These are phyloP conservation scores for Athripsodes cinereus DNA, from an alignment of 2,888 invertebrate genomes.

Conservation along the genomic window DNA sequence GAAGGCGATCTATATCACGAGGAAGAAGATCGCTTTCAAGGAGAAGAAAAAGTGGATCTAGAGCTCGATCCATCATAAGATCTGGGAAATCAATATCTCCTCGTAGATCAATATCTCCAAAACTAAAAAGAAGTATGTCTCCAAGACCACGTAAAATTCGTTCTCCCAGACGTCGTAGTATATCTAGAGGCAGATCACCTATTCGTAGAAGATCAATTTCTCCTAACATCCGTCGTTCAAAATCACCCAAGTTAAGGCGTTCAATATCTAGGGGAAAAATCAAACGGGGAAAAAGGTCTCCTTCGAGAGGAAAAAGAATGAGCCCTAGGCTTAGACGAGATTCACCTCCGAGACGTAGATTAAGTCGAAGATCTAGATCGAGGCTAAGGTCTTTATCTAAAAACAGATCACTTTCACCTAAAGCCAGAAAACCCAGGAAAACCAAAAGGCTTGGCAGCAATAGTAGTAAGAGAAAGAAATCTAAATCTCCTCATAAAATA, in stretches of 20 bases:
- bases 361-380: slow-evolving; percentile 28
- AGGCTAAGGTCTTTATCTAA: slow-evolving; percentile 29
- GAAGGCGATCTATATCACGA: slow-evolving; percentile 35
- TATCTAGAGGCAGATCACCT: slow-evolving; percentile 29
- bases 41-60: slow-evolving; percentile 32
- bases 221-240: slow-evolving; percentile 20
- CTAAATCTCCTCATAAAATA: slow-evolving; percentile 37
- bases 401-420: slow-evolving; percentile 29
- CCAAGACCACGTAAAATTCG: slow-evolving; percentile 28
- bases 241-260: slow-evolving; percentile 20
- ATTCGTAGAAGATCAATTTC: slow-evolving; percentile 28
- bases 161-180: slow-evolving; percentile 28
- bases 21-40: slow-evolving; percentile 31
- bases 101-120: slow-evolving; percentile 32
- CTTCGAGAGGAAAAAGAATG: slow-evolving; percentile 28
- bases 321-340: slow-evolving; percentile 17
- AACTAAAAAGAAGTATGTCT: slow-evolving; percentile 31
- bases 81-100: slow-evolving; percentile 29
- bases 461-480: slow-evolving; percentile 34
- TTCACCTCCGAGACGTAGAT: slow-evolving; percentile 31
- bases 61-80: slow-evolving; percentile 31
- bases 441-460: slow-evolving; percentile 32
- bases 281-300: slow-evolving; percentile 27
- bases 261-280: slow-evolving; percentile 21
- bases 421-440: slow-evolving; percentile 32